Evolutionary conservation across 2,888 invertebrate genomes (phyloP), one percentile per base, ranked within the genome.

Genomic region (Tenthredo scrophulariae): DNA sequence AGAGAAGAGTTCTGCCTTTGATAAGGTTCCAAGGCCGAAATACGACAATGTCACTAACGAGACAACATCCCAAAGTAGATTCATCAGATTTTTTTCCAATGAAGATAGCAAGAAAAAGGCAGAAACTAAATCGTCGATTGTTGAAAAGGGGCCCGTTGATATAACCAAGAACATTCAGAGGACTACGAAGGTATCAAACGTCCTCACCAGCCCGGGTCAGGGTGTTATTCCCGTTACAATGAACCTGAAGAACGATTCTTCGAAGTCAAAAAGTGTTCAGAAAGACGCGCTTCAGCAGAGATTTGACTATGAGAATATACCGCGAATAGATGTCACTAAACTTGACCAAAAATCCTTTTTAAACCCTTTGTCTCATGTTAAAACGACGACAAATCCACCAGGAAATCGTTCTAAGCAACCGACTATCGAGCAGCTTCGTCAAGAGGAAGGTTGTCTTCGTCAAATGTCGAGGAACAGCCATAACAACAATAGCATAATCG

Each of bases 1-100:
- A 92, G 94, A 95, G 93, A 70, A 93, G 94, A 94, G 93, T 94
- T 90, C 94, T 94, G 94, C 94, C 33, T 88, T 90, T 70, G 92
- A 92, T 1, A 88, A 88, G 22, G 86, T 85, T 0, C 67, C 88
- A n/a, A 67, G 87, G 13, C 88, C 86, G 50, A 88, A 87, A n/a
- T 89, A 88, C 85, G 89, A 89, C 26, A 85, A 85, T 86, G 74
- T 58, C 18, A 15, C 22, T 46, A 72, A 18, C 22, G 85, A 85
- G 18, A 46, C 77, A 3, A n/a, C 77, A 15, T 67, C 80, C 33
- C 80, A 79, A 26, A 82, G 70, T 50, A 79, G 85, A 70, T 92
- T 92, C 85, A 91, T 92, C 85, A 92, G 93, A 86, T 92, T 92
- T 77, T 93, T 92, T 85, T 85, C 90, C 1, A 91, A 91, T 77